Conservation (phyloP, 2,888 invertebrate species). For the Volucella zonaria region DNA sequence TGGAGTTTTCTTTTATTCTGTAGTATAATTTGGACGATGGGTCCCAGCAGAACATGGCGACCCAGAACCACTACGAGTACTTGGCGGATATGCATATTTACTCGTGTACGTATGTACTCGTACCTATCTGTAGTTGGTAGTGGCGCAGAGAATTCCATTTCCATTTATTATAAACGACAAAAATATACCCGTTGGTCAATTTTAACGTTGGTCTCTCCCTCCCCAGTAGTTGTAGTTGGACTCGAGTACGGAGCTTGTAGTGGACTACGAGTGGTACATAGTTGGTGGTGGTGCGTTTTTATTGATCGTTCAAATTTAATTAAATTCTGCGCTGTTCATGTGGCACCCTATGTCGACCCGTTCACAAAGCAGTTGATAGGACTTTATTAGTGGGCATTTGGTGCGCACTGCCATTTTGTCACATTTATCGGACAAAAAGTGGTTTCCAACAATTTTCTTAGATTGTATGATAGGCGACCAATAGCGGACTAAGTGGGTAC, state of each 20-base stretch:
- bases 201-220: conserved; percentile 14
- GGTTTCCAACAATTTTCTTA: conserved; percentile 28
- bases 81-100: conserved; percentile 19
- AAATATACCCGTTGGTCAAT: conserved; percentile 57
- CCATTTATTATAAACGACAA: conserved; percentile 42
- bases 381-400: conserved; percentile 25
- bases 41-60: conserved; percentile 36
- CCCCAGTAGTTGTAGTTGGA: background rate
- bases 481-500: conserved; percentile 9
- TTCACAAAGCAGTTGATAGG: background rate
- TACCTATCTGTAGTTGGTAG: background rate
- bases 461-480: conserved; percentile 46
- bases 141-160: conserved; percentile 40
- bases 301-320: conserved; percentile 55
- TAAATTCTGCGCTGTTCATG: conserved; percentile 55
- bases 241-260: too few species aligned
- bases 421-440: conserved; percentile 35
- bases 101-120: too few species aligned
- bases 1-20: conserved; percentile 46
- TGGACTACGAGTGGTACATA: background rate
- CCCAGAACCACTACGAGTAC: conserved; percentile 9
- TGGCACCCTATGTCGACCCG: background rate
- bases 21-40: conserved; percentile 39
- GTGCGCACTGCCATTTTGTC: conserved; percentile 56
- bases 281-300: conserved; percentile 52